phyloP scores from a whole-genome alignment of 1,140 invertebrate genomes.

The Drosophila hydei region DNA sequence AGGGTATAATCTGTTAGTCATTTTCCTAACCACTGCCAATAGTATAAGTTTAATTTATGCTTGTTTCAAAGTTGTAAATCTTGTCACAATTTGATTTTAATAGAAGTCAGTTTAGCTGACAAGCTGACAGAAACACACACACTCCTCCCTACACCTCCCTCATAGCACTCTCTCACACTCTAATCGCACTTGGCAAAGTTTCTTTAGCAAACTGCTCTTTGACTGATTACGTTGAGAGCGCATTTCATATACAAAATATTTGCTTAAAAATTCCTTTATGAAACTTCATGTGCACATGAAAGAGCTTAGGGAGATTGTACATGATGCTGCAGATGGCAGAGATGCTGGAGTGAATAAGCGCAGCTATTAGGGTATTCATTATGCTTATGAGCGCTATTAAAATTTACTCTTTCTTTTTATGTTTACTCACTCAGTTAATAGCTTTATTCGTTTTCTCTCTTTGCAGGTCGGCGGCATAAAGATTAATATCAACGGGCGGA shows the following conservation, averaged over 20 bases:
- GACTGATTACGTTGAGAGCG: conserved; percentile 11
- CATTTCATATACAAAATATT: background rate
- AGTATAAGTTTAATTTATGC: background rate
- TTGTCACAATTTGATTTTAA: conserved; percentile 3
- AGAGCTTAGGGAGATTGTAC: conserved; percentile 1
- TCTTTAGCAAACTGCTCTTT: conserved; percentile 7
- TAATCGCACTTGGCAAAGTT: background rate
- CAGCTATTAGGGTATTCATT: conserved; percentile 8
- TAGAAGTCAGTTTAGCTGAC: background rate
- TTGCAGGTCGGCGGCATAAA: conserved; percentile 30
- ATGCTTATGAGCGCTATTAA: conserved; percentile 29
- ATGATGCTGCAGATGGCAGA: too few species aligned
- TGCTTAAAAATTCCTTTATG: background rate
- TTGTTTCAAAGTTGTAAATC: background rate
- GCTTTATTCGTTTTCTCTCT: conserved; percentile 24
- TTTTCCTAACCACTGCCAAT: background rate
- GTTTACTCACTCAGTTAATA: conserved; percentile 19
- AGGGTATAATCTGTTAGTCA: background rate
- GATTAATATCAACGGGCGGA: conserved; percentile 40
- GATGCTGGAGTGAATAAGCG: too few species aligned
- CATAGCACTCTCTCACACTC: too few species aligned
- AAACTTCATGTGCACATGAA: too few species aligned
- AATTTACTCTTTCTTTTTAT: conserved; percentile 8
- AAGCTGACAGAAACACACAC: background rate
- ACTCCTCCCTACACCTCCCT: background rate